A percentile compares a stretch with the other conserved stretches of the same genome.
phyloP scores from a whole-genome alignment of 2,888 invertebrate genomes.

The Branchipolynoe longqiensis region DNA sequence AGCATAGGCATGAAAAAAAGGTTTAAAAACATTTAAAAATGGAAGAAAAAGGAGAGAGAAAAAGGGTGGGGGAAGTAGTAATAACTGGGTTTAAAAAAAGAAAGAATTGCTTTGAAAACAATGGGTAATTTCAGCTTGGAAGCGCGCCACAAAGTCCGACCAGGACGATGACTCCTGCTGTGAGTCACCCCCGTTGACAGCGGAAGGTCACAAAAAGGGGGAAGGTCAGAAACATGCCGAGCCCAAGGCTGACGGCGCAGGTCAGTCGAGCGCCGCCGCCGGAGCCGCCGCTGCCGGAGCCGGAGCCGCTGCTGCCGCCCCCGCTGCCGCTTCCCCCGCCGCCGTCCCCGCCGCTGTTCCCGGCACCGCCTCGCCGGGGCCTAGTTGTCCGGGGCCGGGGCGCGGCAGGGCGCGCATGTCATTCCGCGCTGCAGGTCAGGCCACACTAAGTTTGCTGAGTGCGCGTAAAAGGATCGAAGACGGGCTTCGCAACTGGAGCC shows the following conservation, averaged over 20 bases:
- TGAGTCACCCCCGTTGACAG: slow-evolving; percentile 69
- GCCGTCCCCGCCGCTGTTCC: too few species aligned
- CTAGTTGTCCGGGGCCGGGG: slow-evolving; percentile 76
- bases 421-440: slow-evolving; percentile 82
- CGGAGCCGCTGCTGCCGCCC: not conserved
- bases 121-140: slow-evolving; percentile 73
- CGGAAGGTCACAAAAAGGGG: slow-evolving; percentile 7
- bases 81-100: not conserved
- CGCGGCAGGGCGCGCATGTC: slow-evolving; percentile 79
- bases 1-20: not conserved
- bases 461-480: slow-evolving; percentile 92
- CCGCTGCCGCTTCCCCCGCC: too few species aligned
- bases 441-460: slow-evolving; percentile 81
- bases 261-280: slow-evolving; percentile 68
- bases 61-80: too few species aligned
- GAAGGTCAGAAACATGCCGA: slow-evolving; percentile 38
- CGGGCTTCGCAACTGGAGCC: slow-evolving; percentile 87
- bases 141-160: slow-evolving; percentile 78
- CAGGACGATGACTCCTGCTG: slow-evolving; percentile 81
- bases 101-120: too few species aligned
- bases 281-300: not conserved
- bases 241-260: not conserved
- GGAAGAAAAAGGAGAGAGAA: not conserved
- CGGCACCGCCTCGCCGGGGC: not conserved
- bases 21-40: not conserved